Percentiles rank a stretch among this genome's conserved stretches.
phyloP scores from a whole-genome alignment of 2,113 vertebrate species.

The Gadus chalcogrammus region DNA sequence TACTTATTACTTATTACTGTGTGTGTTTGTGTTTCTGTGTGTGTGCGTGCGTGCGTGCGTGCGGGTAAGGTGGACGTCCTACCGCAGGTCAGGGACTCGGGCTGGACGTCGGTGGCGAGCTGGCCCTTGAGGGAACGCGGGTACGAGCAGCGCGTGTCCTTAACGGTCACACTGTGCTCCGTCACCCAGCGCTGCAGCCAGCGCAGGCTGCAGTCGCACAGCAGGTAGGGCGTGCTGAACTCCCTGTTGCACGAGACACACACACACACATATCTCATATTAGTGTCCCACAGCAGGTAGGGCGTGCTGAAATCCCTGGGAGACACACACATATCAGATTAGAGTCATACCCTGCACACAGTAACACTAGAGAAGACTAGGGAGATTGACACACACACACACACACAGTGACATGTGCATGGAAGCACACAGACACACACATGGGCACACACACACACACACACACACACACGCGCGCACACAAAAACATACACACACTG shows the following conservation, averaged over 20 bases:
- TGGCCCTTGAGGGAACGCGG: constrained; percentile 90
- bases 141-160: constrained; percentile 89
- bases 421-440: no score
- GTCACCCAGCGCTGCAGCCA: constrained; percentile 92
- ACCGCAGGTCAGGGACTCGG: constrained; percentile 90
- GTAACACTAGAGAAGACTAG: neutral
- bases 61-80: neutral
- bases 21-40: no score
- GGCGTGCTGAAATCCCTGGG: no score
- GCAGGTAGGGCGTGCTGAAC: constrained; percentile 90
- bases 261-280: no score
- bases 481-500: no score
- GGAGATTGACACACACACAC: neutral
- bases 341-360: no score
- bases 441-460: no score
- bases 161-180: constrained; percentile 81
- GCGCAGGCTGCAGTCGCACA: constrained; percentile 94
- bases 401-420: neutral
- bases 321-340: no score
- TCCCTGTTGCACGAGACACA: constrained; percentile 71
- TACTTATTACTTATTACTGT: no score
- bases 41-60: constrained; percentile 1
- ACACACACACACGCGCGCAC: no score
- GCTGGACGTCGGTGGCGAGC: constrained; percentile 75
- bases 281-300: no score